Base-by-base conservation (phyloP, 1,140 invertebrate species). In the Portunus trituberculatus region DNA sequence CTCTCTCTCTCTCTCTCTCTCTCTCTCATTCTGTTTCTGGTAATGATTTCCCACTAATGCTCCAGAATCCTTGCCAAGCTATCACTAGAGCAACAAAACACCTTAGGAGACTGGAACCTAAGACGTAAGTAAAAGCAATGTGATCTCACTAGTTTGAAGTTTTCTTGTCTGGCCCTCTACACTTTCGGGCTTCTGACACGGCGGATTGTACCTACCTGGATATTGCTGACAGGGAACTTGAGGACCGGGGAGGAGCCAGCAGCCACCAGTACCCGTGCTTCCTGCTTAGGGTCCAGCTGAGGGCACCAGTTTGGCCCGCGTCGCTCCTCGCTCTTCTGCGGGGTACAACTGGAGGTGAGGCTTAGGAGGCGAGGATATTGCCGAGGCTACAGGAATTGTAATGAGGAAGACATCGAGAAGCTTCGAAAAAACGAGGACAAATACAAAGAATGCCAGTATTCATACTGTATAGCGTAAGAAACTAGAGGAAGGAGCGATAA, bases 181-280 rank as follows among this genome's bases (percentile, higher is more conserved):
- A 39, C 39, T 39, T 6, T 1, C 6, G 39, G 39, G 39, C 39
- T 39, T 20, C 52, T 28, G 16, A 90, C 16, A 10, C 28, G 48
- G 16, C 10, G 45, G 31, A 28, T 32, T 32, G 31, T 6, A 59
- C 45, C 14, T 45, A 93, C 92, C 92, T 93, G 92, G 12, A 93
- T 93, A 29, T 93, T 93, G 45, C 25, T 48, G 45, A 93, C 92
- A n/a, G 83, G 82, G 83, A 93, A 93, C 29, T 14, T 84, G 39
- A 93, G 82, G 45, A 93, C 29, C 4, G 92, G 92, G 31, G 92
- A 93, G 29, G 92, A 93, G 7, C 92, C 92, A 0, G 92, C 82
- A 16, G 46, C 67, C 45, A 93, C 92, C 1, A 93, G 46, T 1
- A 93, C 92, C 92, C 59, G 82, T 14, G 29, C 52, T 14, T 86